Evolutionary conservation across 2,797 vertebrate species (phyloP).

Genomic region (Naso thynnoides): DNA sequence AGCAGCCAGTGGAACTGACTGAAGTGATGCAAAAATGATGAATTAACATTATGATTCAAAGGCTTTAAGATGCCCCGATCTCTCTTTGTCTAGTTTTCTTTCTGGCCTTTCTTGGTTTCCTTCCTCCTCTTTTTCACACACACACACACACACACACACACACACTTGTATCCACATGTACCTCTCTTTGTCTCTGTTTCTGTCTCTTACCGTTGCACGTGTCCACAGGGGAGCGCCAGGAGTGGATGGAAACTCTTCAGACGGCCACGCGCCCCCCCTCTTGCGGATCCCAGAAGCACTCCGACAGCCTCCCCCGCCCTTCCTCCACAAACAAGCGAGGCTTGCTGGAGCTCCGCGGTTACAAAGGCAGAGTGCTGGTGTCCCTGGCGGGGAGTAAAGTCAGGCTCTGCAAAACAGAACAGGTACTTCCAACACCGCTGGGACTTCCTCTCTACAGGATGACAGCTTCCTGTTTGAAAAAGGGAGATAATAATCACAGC

Average conservation of each 20-base stretch:
- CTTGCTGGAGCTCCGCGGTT: constrained; percentile 92
- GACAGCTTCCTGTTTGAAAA: constrained; percentile 72
- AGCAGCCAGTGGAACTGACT: constrained; percentile 34
- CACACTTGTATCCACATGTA: constrained; percentile 39
- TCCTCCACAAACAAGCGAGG: constrained; percentile 89
- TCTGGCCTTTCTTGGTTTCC: constrained; percentile 39
- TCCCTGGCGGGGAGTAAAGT: constrained; percentile 91
- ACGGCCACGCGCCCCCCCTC: constrained; percentile 84
- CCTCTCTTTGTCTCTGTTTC: constrained; percentile 35
- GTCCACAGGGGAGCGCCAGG: constrained; percentile 92
- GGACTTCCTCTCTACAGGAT: constrained; percentile 70
- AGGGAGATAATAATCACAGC: constrained; percentile 57
- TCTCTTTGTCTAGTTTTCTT: constrained; percentile 43
- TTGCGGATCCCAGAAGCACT: constrained; percentile 77
- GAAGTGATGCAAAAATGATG: constrained; percentile 51
- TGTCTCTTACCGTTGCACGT: constrained; percentile 53
- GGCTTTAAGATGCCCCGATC: constrained; percentile 49
- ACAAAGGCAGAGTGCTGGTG: constrained; percentile 94
- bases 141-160: no score
- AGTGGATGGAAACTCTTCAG: constrained; percentile 92
- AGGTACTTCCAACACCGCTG: constrained; percentile 86
- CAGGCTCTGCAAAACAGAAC: constrained; percentile 96
- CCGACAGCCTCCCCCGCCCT: constrained; percentile 69
- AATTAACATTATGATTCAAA: constrained; percentile 63
- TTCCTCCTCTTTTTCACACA: not conserved